These are phyloP conservation scores for Dermatophagoides farinae DNA, from an alignment of 1,140 invertebrate species.

Conservation along the genomic window DNA sequence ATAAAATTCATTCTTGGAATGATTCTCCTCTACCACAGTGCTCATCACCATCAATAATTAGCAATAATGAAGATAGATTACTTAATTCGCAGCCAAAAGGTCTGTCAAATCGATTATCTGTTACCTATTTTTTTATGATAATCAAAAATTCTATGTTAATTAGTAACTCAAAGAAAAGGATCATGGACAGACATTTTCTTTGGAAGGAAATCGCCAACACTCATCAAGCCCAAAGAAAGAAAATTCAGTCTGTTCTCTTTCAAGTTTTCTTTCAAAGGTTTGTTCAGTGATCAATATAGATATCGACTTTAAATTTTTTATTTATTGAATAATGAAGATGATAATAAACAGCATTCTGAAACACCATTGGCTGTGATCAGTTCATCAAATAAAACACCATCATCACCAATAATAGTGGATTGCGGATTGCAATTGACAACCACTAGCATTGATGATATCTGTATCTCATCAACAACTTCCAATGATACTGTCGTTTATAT, in stretches of 20 bases:
- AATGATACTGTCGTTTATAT: too few relatives aligned
- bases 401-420: too few relatives aligned
- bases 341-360: background rate
- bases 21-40: too few relatives aligned
- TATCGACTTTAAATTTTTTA: too few relatives aligned
- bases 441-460: too few relatives aligned
- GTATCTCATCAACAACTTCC: too few relatives aligned
- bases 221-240: background rate
- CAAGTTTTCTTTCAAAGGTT: background rate
- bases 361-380: background rate
- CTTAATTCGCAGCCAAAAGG: background rate
- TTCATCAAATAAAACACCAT: background rate
- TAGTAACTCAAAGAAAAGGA: conserved; percentile 6
- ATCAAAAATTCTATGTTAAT: background rate
- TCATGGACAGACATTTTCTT: conserved; percentile 14
- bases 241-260: background rate
- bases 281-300: too few relatives aligned
- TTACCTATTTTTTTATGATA: too few relatives aligned
- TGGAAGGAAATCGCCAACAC: background rate
- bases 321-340: too few relatives aligned
- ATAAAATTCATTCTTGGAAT: background rate
- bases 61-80: background rate
- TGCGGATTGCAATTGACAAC: too few relatives aligned
- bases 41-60: background rate
- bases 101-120: background rate